These are phyloP conservation scores for Ciconia boyciana DNA, from an alignment of 2,113 vertebrate species.

Conservation along the genomic window DNA sequence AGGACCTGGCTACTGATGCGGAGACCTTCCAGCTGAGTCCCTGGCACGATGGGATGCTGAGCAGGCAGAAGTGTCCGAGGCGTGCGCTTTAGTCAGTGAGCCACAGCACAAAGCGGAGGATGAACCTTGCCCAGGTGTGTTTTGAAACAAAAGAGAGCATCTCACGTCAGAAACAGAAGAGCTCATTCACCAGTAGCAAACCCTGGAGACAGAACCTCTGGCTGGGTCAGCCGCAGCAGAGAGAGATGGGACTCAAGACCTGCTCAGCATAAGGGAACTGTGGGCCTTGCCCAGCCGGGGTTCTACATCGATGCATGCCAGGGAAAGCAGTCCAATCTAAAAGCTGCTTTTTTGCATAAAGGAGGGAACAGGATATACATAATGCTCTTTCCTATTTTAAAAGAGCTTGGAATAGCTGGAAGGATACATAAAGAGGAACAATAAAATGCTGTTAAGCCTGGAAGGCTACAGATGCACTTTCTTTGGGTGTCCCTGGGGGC, in stretches of 20 bases:
- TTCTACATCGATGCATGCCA: accelerated
- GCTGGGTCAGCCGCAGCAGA: accelerated
- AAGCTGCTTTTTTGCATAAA: background rate
- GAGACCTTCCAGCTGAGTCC: background rate
- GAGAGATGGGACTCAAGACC: accelerated
- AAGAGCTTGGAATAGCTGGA: background rate
- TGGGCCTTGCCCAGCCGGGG: accelerated
- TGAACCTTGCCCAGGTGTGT: background rate
- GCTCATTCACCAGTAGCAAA: accelerated
- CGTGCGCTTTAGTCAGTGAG: background rate
- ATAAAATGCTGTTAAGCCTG: background rate
- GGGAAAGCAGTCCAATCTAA: background rate
- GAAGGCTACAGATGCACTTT: background rate
- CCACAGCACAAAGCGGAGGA: accelerated
- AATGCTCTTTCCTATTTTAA: background rate
- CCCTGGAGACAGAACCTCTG: background rate
- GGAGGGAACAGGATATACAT: background rate
- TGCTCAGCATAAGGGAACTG: background rate
- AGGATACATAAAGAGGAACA: background rate
- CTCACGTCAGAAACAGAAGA: background rate
- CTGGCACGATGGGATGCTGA: background rate
- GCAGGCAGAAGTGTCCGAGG: background rate
- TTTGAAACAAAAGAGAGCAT: background rate
- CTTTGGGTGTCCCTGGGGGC: background rate
- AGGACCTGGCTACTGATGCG: background rate